phyloP scores from a whole-genome alignment of 2,113 vertebrate species.

The Corydoras maculifer region DNA sequence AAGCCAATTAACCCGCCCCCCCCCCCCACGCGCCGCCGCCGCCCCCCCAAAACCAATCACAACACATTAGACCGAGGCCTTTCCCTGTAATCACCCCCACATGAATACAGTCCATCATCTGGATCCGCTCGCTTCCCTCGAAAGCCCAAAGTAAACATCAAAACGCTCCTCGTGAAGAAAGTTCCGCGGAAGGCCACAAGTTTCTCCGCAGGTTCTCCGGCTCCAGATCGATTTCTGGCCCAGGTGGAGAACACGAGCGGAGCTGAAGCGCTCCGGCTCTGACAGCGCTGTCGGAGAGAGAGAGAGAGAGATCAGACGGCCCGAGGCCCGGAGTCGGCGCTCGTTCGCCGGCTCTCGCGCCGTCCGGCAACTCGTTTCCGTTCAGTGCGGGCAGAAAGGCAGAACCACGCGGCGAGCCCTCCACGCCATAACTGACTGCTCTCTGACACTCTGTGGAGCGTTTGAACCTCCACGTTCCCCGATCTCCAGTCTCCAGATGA shows the following conservation, averaged over 20 bases:
- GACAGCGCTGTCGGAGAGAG: conserved; percentile 31
- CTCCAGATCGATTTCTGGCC: conserved; percentile 29
- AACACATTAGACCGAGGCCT: conserved; percentile 61
- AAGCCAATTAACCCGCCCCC: conserved; percentile 46
- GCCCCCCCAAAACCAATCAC: conserved; percentile 59
- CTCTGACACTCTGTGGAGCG: conserved; percentile 30
- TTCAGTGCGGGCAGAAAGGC: conserved; percentile 7
- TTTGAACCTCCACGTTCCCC: conserved; percentile 27
- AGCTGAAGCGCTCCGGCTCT: conserved; percentile 11
- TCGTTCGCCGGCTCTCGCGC: conserved; percentile 9
- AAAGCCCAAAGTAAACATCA: neutral
- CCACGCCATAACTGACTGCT: conserved; percentile 21
- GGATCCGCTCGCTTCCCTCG: conserved; percentile 29
- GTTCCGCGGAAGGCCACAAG: too few relatives aligned
- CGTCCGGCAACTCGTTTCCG: conserved; percentile 4
- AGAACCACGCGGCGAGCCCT: conserved; percentile 17
- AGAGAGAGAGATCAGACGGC: conserved; percentile 26
- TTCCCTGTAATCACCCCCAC: conserved; percentile 62
- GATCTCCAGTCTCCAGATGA: conserved; percentile 42
- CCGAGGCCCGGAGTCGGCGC: conserved; percentile 1
- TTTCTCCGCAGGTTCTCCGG: conserved; percentile 1
- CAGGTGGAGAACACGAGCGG: conserved; percentile 10
- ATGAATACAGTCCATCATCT: conserved; percentile 50
- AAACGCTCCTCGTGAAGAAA: neutral
- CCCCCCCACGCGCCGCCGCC: too few relatives aligned